Percentiles rank a stretch among this genome's conserved stretches.
phyloP scores from a whole-genome alignment of 1,140 invertebrate species.

The Ceratina australensis region DNA sequence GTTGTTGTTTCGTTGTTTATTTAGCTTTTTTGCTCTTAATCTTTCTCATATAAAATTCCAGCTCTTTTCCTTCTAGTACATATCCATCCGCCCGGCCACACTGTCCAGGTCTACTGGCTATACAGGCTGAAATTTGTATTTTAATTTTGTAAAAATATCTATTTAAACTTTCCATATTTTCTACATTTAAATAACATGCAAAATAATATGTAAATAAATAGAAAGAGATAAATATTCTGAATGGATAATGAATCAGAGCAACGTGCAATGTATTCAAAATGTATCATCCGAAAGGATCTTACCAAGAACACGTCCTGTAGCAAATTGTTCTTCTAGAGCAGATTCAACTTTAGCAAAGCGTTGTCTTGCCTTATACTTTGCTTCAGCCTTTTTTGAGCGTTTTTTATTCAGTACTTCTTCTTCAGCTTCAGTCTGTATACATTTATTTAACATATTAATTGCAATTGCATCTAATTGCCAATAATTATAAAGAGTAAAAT shows the following conservation, averaged over 20 bases:
- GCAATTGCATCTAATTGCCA: not conserved
- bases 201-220: too few relatives aligned
- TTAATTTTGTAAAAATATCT: not conserved
- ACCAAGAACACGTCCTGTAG: slow-evolving; percentile 96
- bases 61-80: slow-evolving; percentile 98
- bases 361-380: slow-evolving; percentile 96
- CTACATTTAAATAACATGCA: too few relatives aligned
- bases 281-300: slow-evolving; percentile 63
- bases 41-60: slow-evolving; percentile 99
- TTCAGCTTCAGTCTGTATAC: slow-evolving; percentile 92
- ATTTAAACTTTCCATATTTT: too few relatives aligned
- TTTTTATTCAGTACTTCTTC: slow-evolving; percentile 97
- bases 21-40: slow-evolving; percentile 97
- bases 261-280: not conserved
- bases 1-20: slow-evolving; percentile 79
- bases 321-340: slow-evolving; percentile 97
- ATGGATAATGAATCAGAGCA: too few relatives aligned
- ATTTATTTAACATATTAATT: not conserved
- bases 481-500: slow-evolving; percentile 1
- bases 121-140: slow-evolving; percentile 88
- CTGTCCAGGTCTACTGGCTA: slow-evolving; percentile 97
- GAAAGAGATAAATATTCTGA: too few relatives aligned
- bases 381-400: slow-evolving; percentile 93
- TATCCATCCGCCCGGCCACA: slow-evolving; percentile 98
- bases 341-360: slow-evolving; percentile 95